phyloP scores from a whole-genome alignment of 2,113 vertebrate genomes.

The Lucifuga dentata region DNA sequence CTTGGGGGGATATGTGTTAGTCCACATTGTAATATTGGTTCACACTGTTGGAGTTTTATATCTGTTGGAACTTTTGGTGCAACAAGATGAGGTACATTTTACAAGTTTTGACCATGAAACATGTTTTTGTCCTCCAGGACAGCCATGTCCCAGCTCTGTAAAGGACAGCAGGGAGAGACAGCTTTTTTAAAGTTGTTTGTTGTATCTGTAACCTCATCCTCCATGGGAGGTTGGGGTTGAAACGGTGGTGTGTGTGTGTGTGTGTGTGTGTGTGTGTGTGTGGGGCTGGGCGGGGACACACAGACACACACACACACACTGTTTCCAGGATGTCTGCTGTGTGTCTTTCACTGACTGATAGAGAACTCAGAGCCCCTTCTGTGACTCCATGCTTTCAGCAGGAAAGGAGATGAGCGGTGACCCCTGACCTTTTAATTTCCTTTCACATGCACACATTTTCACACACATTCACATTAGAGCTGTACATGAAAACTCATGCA shows the following conservation, averaged over 20 bases:
- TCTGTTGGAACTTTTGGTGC: background rate
- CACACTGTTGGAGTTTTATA: background rate
- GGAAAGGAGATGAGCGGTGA: slow-evolving; percentile 23
- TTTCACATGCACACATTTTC: background rate
- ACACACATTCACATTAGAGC: background rate
- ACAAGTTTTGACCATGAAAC: background rate
- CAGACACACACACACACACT: too few species aligned
- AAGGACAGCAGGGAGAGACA: background rate
- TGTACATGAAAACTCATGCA: background rate
- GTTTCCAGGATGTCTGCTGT: slow-evolving; percentile 36
- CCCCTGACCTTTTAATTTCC: background rate
- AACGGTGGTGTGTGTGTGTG: background rate
- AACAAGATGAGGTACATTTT: background rate
- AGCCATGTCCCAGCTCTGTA: background rate
- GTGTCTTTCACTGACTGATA: slow-evolving; percentile 3
- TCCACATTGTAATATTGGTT: background rate
- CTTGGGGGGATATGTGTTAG: background rate
- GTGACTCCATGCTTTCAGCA: slow-evolving; percentile 15
- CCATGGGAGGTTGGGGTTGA: background rate
- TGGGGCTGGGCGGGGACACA: background rate
- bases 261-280: background rate
- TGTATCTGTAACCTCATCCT: slow-evolving; percentile 34
- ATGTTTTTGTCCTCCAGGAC: background rate
- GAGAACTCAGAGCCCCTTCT: too few species aligned
- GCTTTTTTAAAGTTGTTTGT: slow-evolving; percentile 14